phyloP scores from a whole-genome alignment of 2,888 invertebrate genomes.

The Dioctria rufipes region DNA sequence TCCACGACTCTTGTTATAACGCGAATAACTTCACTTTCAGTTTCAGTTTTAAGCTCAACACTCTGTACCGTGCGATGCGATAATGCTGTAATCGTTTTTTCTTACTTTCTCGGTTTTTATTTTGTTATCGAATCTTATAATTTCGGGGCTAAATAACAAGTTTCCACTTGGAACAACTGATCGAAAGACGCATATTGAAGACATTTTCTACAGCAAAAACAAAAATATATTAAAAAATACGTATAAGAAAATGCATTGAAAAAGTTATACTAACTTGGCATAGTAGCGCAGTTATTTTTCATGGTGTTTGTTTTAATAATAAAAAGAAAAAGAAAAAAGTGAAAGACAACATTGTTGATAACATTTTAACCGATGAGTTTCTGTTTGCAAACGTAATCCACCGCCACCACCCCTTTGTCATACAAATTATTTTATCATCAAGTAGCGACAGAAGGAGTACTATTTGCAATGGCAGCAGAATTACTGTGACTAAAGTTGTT shows the following conservation, averaged over 20 bases:
- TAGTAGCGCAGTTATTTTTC: too few species aligned
- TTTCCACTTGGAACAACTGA: not conserved
- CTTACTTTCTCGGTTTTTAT: not conserved
- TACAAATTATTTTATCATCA: constrained; percentile 24
- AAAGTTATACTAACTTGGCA: too few species aligned
- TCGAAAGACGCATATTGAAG: not conserved
- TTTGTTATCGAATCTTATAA: not conserved
- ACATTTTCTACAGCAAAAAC: too few species aligned
- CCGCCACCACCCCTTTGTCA: constrained; percentile 23
- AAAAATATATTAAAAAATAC: too few species aligned
- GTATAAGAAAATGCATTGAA: too few species aligned
- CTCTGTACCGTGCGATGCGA: not conserved
- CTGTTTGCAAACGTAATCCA: not conserved
- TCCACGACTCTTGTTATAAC: constrained; percentile 23
- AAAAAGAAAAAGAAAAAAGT: not conserved
- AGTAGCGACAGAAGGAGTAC: constrained; percentile 19
- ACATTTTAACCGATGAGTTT: constrained; percentile 17
- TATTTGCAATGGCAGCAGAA: not conserved
- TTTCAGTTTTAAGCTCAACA: not conserved
- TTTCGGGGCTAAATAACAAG: constrained; percentile 1
- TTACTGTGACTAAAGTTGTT: not conserved
- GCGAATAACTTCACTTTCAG: constrained; percentile 39
- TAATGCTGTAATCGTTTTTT: not conserved
- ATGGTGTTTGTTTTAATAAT: too few species aligned
- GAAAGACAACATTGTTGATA: constrained; percentile 19